Evolutionary conservation across 2,888 invertebrate species (phyloP).

Genomic region (Furcula furcula): DNA sequence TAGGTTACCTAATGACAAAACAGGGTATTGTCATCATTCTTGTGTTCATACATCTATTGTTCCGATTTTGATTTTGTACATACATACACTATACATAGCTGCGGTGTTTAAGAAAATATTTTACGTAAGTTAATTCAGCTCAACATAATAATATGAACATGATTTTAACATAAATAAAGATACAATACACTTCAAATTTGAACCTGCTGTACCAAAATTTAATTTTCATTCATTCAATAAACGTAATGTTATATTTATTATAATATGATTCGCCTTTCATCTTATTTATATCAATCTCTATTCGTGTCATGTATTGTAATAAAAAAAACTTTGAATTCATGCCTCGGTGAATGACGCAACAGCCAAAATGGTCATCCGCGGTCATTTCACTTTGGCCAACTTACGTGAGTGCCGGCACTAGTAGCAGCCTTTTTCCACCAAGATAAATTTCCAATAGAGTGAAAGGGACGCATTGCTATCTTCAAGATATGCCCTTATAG

Average conservation of each 20-base stretch:
- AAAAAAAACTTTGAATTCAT: slow-evolving; percentile 57
- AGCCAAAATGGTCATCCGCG: slow-evolving; percentile 73
- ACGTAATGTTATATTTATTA: not conserved
- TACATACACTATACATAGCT: too few species aligned
- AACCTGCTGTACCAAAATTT: too few species aligned
- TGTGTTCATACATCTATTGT: too few species aligned
- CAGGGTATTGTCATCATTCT: too few species aligned
- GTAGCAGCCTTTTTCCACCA: slow-evolving; percentile 46
- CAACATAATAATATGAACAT: too few species aligned
- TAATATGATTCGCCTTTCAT: slow-evolving; percentile 10
- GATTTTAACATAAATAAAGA: too few species aligned
- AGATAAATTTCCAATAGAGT: slow-evolving; percentile 21
- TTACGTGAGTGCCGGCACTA: slow-evolving; percentile 59
- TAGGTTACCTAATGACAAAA: too few species aligned
- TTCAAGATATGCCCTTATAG: slow-evolving; percentile 38
- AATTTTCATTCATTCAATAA: not conserved
- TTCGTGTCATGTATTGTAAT: slow-evolving; percentile 42
- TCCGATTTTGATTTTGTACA: too few species aligned
- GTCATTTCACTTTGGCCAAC: slow-evolving; percentile 81
- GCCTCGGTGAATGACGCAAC: slow-evolving; percentile 70
- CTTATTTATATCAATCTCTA: slow-evolving; percentile 27
- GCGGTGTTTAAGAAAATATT: too few species aligned
- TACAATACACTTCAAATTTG: too few species aligned
- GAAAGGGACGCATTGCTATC: slow-evolving; percentile 41
- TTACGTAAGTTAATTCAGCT: too few species aligned